These are phyloP conservation scores for Melanotaenia duboulayi DNA, from an alignment of 2,113 vertebrate species.

Conservation along the genomic window DNA sequence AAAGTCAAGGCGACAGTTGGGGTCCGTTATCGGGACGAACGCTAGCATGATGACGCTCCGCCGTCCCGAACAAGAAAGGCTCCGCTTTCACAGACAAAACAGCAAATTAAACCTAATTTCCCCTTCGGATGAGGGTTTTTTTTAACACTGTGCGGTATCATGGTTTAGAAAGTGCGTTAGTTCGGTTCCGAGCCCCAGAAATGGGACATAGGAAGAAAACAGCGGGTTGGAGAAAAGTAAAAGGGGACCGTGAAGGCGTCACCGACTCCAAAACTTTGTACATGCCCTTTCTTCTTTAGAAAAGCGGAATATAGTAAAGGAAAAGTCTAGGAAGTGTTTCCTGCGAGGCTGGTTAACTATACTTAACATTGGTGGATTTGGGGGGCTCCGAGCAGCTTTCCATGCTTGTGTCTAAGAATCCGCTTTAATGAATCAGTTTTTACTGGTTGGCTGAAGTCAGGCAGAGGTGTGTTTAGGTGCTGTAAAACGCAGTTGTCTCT, in stretches of 20 bases:
- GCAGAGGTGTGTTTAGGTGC: slow-evolving; percentile 36
- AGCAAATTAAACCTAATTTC: not conserved
- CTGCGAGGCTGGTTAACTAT: no score
- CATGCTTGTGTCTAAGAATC: not conserved
- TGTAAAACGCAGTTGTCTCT: slow-evolving; percentile 26
- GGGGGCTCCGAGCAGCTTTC: no score
- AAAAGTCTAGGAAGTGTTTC: not conserved
- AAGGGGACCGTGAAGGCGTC: not conserved
- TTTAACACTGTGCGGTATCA: no score
- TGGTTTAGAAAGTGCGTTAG: not conserved
- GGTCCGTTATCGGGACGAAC: not conserved
- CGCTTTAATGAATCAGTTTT: slow-evolving; percentile 25
- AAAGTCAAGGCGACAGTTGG: not conserved
- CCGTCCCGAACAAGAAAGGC: no score
- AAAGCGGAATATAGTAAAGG: no score
- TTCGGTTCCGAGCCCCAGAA: not conserved
- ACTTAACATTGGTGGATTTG: no score
- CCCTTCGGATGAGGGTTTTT: no score
- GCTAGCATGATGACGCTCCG: slow-evolving; percentile 19
- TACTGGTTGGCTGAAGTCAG: slow-evolving; percentile 4
- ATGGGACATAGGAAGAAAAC: slow-evolving; percentile 4
- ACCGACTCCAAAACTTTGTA: not conserved
- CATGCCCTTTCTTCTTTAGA: no score
- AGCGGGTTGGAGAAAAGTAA: slow-evolving; percentile 5
- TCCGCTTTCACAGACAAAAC: not conserved